These are phyloP conservation scores for Meandrina meandrites DNA, from an alignment of 92 coral and sea anemone species.

Conservation along the genomic window DNA sequence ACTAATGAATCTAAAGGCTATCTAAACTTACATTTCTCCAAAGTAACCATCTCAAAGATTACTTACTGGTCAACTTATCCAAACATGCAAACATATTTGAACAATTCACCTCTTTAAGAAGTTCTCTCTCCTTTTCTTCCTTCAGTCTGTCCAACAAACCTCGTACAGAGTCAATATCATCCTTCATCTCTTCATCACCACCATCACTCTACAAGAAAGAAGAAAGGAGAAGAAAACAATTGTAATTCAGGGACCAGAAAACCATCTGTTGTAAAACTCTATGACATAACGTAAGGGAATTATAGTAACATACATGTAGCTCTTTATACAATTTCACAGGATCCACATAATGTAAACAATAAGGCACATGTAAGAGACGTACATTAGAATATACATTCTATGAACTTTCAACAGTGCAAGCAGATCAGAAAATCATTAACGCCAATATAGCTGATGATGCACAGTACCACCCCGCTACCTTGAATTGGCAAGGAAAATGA, in stretches of 20 bases:
- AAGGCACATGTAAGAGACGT: no score
- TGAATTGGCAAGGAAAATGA: no score
- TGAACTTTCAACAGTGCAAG: no score
- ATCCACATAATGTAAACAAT: no score
- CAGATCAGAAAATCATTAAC: no score
- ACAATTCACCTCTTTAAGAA: constrained; percentile 16
- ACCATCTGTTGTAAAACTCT: neutral
- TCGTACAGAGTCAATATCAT: constrained; percentile 76
- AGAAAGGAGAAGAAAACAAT: neutral
- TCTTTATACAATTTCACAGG: no score
- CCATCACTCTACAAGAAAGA: constrained; percentile 59
- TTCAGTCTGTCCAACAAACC: constrained; percentile 74
- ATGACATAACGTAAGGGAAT: neutral
- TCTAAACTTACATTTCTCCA: neutral
- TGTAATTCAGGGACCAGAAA: neutral
- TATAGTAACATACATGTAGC: no score
- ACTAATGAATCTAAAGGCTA: no score
- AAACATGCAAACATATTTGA: neutral
- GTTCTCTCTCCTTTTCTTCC: constrained; percentile 63
- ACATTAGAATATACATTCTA: no score
- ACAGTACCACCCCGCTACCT: no score
- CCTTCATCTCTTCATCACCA: constrained; percentile 82
- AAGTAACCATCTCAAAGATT: neutral
- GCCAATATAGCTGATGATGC: no score
- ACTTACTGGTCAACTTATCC: no score